These are phyloP conservation scores for Pyrgus malvae DNA, from an alignment of 2,888 invertebrate genomes.

Conservation along the genomic window DNA sequence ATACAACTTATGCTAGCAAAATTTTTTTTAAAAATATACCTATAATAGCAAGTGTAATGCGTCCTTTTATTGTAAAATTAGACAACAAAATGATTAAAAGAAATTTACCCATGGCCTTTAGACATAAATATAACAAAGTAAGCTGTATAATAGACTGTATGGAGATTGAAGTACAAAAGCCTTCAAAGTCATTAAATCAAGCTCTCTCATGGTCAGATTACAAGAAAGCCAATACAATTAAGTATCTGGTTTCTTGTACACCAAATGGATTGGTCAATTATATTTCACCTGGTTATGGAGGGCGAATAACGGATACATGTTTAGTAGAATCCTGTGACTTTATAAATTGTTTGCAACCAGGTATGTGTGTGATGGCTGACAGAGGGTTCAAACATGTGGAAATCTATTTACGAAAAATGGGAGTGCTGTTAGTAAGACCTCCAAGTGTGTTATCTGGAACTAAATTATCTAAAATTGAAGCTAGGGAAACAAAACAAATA, in stretches of 20 bases:
- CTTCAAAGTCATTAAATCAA: conserved; percentile 44
- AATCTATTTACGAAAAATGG: conserved; percentile 19
- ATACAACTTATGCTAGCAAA: background rate
- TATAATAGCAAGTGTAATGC: conserved; percentile 32
- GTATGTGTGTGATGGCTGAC: conserved; percentile 34
- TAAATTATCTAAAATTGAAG: conserved; percentile 32
- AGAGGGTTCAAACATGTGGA: conserved; percentile 38
- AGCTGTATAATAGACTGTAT: conserved; percentile 48
- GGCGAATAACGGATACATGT: conserved; percentile 32
- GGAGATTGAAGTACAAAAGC: conserved; percentile 53
- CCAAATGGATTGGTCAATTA: conserved; percentile 40
- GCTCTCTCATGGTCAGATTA: conserved; percentile 50
- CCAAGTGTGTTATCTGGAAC: conserved; percentile 30
- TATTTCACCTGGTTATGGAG: too few relatives aligned
- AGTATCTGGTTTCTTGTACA: conserved; percentile 41
- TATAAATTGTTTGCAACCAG: conserved; percentile 28
- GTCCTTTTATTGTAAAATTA: conserved; percentile 34
- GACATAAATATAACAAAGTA: conserved; percentile 39
- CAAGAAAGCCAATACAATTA: conserved; percentile 41
- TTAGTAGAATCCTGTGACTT: conserved; percentile 35
- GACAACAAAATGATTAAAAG: conserved; percentile 28
- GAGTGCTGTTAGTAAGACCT: conserved; percentile 29
- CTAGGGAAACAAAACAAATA: conserved; percentile 33
- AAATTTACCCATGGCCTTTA: conserved; percentile 38
- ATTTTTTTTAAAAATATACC: conserved; percentile 29